Conservation (phyloP, 1,140 invertebrate species). For the Goniozus legneri region DNA sequence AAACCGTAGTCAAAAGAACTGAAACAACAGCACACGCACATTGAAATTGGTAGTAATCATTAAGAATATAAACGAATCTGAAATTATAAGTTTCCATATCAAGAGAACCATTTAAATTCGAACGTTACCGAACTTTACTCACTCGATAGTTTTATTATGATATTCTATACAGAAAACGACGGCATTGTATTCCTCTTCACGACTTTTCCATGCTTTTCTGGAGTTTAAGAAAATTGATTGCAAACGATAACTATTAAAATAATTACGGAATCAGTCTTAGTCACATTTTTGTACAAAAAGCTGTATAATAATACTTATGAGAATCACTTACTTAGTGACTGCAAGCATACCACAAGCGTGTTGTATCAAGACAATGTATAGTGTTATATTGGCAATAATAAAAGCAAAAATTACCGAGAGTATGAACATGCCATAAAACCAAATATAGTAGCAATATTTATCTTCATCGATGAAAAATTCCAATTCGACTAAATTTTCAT, state of each 20-base stretch:
- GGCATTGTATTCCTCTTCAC: not conserved
- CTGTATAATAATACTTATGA: not conserved
- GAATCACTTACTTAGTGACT: slow-evolving; percentile 1
- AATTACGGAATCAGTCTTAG: not conserved
- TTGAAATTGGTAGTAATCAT: too few species aligned
- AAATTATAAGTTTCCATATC: not conserved
- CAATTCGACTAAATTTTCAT: not conserved
- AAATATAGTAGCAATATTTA: slow-evolving; percentile 12
- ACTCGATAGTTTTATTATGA: not conserved
- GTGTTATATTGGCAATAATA: not conserved
- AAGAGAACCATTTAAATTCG: not conserved
- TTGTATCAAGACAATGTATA: slow-evolving; percentile 4
- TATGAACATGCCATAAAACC: not conserved
- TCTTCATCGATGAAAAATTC: slow-evolving; percentile 8
- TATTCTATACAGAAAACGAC: not conserved
- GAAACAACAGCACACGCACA: not conserved
- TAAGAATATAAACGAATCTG: not conserved
- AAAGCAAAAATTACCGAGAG: not conserved
- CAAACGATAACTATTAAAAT: not conserved
- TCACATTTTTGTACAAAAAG: not conserved
- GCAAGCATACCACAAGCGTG: slow-evolving; percentile 6
- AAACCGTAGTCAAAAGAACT: not conserved
- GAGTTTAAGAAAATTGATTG: not conserved
- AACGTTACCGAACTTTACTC: not conserved
- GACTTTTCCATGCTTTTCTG: not conserved